Conservation (phyloP, 1,140 invertebrate species). For the Drosophila guanche region DNA sequence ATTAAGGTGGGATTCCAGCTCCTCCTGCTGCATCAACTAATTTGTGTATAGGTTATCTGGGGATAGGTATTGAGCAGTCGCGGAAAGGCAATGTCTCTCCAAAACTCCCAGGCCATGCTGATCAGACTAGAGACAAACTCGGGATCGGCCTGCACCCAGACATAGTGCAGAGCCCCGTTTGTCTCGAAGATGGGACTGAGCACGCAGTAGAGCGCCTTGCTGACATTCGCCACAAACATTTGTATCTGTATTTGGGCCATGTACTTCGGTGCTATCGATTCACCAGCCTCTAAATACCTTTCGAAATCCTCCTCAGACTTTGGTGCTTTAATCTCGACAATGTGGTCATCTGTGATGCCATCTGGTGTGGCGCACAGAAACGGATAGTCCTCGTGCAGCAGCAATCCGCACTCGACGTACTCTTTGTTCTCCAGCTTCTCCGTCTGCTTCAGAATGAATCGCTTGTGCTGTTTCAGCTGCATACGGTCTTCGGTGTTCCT, state of each 20-base stretch:
- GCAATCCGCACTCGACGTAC: constrained; percentile 76
- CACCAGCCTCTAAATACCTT: constrained; percentile 74
- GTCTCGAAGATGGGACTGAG: constrained; percentile 79
- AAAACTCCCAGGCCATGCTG: constrained; percentile 75
- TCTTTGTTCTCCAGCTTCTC: constrained; percentile 80
- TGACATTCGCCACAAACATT: constrained; percentile 83
- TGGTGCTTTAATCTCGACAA: constrained; percentile 84
- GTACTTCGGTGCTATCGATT: constrained; percentile 82
- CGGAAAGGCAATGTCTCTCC: constrained; percentile 74
- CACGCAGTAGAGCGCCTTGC: constrained; percentile 80
- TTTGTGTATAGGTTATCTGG: constrained; percentile 4
- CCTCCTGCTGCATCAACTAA: too few relatives aligned
- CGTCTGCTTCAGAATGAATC: constrained; percentile 81
- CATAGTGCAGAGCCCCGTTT: constrained; percentile 78
- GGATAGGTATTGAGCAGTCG: constrained; percentile 69
- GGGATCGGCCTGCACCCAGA: constrained; percentile 78
- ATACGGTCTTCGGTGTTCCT: constrained; percentile 54
- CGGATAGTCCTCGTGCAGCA: constrained; percentile 73
- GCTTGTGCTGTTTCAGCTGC: constrained; percentile 80
- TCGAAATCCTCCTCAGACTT: constrained; percentile 80
- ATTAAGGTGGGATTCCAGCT: neutral
- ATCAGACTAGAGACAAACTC: constrained; percentile 71
- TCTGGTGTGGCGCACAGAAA: constrained; percentile 83
- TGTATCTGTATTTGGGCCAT: constrained; percentile 85
- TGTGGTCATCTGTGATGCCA: constrained; percentile 83